Base-by-base conservation (phyloP, 2,797 vertebrate genomes). In the Sardinella longiceps region DNA sequence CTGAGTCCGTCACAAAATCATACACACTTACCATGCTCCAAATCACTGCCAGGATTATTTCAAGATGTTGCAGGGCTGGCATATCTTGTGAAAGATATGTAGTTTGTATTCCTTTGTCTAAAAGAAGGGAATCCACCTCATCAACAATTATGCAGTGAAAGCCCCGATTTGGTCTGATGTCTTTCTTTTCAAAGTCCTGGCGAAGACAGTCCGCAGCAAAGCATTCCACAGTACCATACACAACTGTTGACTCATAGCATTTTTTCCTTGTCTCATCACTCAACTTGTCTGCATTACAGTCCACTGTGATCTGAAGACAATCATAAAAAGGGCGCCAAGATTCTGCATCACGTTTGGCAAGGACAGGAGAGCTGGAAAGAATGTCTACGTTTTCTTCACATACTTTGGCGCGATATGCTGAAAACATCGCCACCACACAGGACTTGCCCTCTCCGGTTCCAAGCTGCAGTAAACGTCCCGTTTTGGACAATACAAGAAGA, bases 41-140 rank as follows among this genome's bases (percentile, higher is more conserved):
- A 14, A 85, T 87, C 63, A 85, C 28, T 18, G 86, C 37, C 39
- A 85, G 43, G 28, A 87, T 37, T 10, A 56, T 50, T 43, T 87
- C 83, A 23, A 87, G 86, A 46, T 87, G 86, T 15, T 87, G 81
- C 80, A 87, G 56, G 25, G 60, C 12, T 30, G 56, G 37, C 84
- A 87, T 83, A 20, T 85, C 51, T 43, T 46, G 82, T 28, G 63
- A 63, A 15, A 87, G 56, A 25, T 87, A 87, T 18, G 51, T 80
- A 33, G 83, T 56, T 37, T 87, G 86, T 23, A 87, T 50, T 5
- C 86, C 86, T 37, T 81, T 37, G 45, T 87, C 86, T 53, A 87
- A 43, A 81, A 85, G 7, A 18, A 87, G 70, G 20, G 82, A 87
- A 33, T 87, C 86, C 70, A 87, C 86, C 39, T 87, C 86, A 83